phyloP scores from a whole-genome alignment of 2,797 vertebrate species.

The Enteromius mattozi region DNA sequence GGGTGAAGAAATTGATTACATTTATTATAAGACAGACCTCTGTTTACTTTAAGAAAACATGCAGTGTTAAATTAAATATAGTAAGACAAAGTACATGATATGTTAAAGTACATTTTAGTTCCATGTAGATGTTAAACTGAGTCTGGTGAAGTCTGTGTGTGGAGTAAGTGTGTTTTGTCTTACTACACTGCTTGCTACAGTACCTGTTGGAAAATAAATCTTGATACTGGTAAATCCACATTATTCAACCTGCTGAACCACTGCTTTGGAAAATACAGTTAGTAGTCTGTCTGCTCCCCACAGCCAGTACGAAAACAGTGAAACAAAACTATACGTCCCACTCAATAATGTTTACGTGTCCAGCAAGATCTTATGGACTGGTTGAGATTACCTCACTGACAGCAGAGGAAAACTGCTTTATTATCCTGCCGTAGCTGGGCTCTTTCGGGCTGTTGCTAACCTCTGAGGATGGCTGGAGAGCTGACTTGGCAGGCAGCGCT shows the following conservation, averaged over 20 bases:
- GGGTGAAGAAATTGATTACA: neutral
- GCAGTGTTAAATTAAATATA: neutral
- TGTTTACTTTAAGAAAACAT: neutral
- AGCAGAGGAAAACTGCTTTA: constrained; percentile 37
- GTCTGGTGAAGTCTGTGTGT: neutral
- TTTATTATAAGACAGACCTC: neutral
- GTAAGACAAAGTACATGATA: neutral
- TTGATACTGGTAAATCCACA: neutral
- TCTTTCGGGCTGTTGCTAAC: constrained; percentile 5
- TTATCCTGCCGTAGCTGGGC: constrained; percentile 17
- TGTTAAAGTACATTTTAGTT: neutral
- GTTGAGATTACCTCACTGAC: constrained; percentile 30
- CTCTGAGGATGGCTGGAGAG: constrained; percentile 29
- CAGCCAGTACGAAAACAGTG: neutral
- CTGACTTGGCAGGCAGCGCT: constrained; percentile 42
- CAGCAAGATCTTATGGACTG: constrained; percentile 16
- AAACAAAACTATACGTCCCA: neutral
- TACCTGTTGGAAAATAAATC: neutral
- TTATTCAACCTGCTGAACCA: neutral
- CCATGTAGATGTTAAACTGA: neutral
- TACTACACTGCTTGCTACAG: neutral
- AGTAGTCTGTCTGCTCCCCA: neutral
- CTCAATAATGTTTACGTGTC: neutral
- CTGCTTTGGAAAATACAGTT: neutral
- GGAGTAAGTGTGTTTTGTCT: neutral